Evolutionary conservation across 2,113 vertebrate species (phyloP).

Genomic region (Heterochromis multidens): DNA sequence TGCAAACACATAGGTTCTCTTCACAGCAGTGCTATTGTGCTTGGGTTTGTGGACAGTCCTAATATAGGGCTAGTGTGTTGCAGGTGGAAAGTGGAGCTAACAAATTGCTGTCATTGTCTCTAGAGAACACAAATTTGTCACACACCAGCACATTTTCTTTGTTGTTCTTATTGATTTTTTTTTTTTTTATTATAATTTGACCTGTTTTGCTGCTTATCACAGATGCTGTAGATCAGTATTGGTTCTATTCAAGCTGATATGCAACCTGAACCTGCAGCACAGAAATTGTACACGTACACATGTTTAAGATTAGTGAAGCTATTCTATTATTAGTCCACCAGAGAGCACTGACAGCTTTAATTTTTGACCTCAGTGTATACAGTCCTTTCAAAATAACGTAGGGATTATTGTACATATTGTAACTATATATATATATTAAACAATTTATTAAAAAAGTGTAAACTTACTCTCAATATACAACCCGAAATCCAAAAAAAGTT

Average conservation of each 20-base stretch:
- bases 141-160: background rate
- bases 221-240: background rate
- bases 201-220: background rate
- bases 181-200: background rate
- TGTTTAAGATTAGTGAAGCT: background rate
- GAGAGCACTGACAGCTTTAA: constrained; percentile 4
- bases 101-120: background rate
- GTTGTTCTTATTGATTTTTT: background rate
- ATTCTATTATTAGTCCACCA: constrained; percentile 19
- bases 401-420: background rate
- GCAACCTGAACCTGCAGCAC: background rate
- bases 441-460: background rate
- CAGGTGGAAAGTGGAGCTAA: background rate
- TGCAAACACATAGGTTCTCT: background rate
- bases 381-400: background rate
- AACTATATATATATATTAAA: background rate
- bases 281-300: background rate
- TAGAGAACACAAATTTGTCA: background rate
- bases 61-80: background rate
- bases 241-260: background rate
- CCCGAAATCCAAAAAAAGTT: background rate
- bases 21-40: background rate
- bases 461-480: background rate
- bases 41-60: background rate
- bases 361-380: background rate